Evolutionary conservation across 2,113 vertebrate genomes (phyloP).

Genomic region (Saguinus midas): DNA sequence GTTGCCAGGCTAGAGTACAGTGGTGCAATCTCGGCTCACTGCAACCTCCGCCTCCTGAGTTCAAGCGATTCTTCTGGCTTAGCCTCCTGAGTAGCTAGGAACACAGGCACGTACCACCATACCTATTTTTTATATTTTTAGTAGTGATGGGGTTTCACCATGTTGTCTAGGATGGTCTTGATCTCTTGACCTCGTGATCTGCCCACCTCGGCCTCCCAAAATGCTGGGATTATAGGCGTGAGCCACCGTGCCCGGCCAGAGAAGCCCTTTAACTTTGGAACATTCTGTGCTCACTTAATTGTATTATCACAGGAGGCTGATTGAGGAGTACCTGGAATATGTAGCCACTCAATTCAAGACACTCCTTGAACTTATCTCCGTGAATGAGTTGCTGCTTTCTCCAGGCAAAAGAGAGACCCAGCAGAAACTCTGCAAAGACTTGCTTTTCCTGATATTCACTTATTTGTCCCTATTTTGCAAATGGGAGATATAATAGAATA

Average conservation of each 20-base stretch:
- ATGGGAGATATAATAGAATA: not conserved
- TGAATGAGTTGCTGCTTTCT: not conserved
- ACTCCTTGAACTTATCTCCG: not conserved
- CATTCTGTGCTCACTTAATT: not conserved
- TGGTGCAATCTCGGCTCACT: too few relatives aligned
- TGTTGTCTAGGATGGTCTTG: too few relatives aligned
- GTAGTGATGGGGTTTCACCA: too few relatives aligned
- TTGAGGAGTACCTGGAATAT: not conserved
- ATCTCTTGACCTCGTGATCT: too few relatives aligned
- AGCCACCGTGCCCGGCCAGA: not conserved
- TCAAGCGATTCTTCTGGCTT: too few relatives aligned
- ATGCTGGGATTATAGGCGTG: too few relatives aligned
- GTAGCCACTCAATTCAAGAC: not conserved
- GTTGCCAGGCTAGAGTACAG: too few relatives aligned
- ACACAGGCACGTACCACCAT: too few relatives aligned
- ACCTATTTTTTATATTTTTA: too few relatives aligned
- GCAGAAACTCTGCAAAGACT: not conserved
- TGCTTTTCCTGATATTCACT: not conserved
- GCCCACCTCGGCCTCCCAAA: too few relatives aligned
- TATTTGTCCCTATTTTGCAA: not conserved
- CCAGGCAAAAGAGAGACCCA: not conserved
- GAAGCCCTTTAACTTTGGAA: not conserved
- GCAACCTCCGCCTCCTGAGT: too few relatives aligned
- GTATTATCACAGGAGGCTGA: not conserved
- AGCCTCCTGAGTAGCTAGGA: too few relatives aligned